Percentiles rank a stretch among this genome's conserved stretches.
phyloP scores from a whole-genome alignment of 2,113 vertebrate species.

The Leptodactylus fuscus region DNA sequence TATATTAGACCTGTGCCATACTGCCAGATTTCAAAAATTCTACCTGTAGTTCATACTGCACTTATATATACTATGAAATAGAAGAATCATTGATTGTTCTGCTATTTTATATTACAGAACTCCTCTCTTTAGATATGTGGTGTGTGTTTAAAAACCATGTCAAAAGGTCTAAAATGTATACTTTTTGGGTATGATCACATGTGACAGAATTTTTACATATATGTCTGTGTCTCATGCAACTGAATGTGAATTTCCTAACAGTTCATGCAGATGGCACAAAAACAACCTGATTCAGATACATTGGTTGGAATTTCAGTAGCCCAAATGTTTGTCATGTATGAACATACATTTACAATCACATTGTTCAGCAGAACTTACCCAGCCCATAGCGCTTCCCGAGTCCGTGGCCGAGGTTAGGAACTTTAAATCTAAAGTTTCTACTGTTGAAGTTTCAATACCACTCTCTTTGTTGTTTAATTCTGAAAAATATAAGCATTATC shows the following conservation, averaged over 20 bases:
- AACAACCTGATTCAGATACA: background rate
- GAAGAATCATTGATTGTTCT: no score
- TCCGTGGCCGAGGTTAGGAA: background rate
- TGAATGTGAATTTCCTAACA: background rate
- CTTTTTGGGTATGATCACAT: no score
- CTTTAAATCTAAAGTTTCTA: background rate
- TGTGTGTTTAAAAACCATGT: no score
- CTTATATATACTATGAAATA: no score
- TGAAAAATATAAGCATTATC: background rate
- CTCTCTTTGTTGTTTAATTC: slow-evolving; percentile 11
- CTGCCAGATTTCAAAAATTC: no score
- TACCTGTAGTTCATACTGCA: no score
- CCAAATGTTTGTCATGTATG: background rate
- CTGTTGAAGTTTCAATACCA: background rate
- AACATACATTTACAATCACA: background rate
- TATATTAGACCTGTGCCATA: no score
- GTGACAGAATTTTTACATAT: background rate
- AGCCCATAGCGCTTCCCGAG: background rate
- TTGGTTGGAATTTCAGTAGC: no score
- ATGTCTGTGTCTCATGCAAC: background rate
- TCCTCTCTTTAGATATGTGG: no score
- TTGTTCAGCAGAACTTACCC: background rate
- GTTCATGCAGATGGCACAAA: background rate
- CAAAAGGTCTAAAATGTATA: no score
- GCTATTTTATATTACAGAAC: no score